These are phyloP conservation scores for Gryllus longicercus DNA, from an alignment of 2,888 invertebrate species.

Conservation along the genomic window DNA sequence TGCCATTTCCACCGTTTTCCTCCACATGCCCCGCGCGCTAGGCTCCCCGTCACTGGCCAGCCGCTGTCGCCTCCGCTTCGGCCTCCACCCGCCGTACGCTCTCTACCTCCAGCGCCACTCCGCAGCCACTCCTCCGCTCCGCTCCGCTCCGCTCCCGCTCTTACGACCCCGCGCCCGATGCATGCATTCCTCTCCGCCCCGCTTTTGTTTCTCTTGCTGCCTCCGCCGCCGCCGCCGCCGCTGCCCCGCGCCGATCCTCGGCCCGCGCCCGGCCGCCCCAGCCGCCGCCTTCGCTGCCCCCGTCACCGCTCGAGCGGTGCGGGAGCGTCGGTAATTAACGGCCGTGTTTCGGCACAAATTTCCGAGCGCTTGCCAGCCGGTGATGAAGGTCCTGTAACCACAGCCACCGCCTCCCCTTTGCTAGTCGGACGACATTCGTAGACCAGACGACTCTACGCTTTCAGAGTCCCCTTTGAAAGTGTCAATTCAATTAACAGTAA, in stretches of 20 bases:
- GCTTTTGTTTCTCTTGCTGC: background rate
- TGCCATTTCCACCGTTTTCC: too few relatives aligned
- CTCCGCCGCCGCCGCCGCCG: background rate
- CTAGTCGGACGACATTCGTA: too few relatives aligned
- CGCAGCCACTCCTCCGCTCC: background rate
- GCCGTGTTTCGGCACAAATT: conserved; percentile 5
- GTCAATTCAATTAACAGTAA: too few relatives aligned
- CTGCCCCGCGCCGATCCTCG: background rate
- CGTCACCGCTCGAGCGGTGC: background rate
- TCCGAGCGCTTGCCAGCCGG: background rate
- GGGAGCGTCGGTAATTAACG: background rate
- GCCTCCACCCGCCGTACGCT: background rate
- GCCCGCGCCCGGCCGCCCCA: background rate
- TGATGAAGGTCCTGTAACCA: too few relatives aligned
- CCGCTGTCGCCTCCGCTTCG: background rate
- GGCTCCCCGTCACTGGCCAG: background rate
- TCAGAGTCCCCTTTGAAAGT: too few relatives aligned
- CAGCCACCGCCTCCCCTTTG: too few relatives aligned
- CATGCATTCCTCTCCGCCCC: background rate
- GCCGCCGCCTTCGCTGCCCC: background rate
- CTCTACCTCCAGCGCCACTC: background rate
- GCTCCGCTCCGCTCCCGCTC: background rate
- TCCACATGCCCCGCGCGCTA: background rate
- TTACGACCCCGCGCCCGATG: background rate
- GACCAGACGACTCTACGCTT: too few relatives aligned